Conservation (phyloP, 2,797 vertebrate species). For the Momotus momota region DNA sequence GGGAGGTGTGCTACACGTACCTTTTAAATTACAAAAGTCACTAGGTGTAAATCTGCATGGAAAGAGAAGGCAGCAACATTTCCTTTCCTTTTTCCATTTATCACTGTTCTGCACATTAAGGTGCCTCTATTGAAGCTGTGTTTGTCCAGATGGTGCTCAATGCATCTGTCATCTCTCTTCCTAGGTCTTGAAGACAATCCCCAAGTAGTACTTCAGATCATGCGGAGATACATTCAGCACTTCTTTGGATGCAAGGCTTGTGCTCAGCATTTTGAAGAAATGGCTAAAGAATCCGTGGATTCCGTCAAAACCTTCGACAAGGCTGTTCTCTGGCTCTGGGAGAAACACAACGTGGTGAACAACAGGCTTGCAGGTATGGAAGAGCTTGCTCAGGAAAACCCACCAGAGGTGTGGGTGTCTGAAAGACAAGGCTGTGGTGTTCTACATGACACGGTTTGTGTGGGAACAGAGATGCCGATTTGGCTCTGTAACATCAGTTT, state of each 20-base stretch:
- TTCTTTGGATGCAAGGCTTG: constrained; percentile 94
- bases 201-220: constrained; percentile 83
- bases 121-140: not conserved
- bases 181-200: constrained; percentile 84
- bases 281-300: constrained; percentile 83
- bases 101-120: rapidly evolving
- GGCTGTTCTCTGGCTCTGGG: constrained; percentile 93
- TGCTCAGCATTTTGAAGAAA: constrained; percentile 88
- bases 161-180: not conserved
- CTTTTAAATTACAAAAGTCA: not conserved
- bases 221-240: constrained; percentile 86
- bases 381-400: too few species aligned
- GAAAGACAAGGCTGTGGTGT: not conserved
- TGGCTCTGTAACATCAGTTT: not conserved
- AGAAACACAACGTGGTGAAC: constrained; percentile 92
- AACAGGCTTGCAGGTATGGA: constrained; percentile 86
- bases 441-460: rapidly evolving
- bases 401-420: not conserved
- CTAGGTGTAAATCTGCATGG: rapidly evolving
- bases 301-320: constrained; percentile 78
- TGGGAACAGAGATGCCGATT: not conserved
- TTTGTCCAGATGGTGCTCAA: not conserved
- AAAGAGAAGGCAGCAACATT: not conserved
- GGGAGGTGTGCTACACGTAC: not conserved
- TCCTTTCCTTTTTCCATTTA: not conserved